A percentile compares a stretch with the other conserved stretches of the same genome.
phyloP scores from a whole-genome alignment of 2,797 vertebrate genomes.

The Nothura maculosa region DNA sequence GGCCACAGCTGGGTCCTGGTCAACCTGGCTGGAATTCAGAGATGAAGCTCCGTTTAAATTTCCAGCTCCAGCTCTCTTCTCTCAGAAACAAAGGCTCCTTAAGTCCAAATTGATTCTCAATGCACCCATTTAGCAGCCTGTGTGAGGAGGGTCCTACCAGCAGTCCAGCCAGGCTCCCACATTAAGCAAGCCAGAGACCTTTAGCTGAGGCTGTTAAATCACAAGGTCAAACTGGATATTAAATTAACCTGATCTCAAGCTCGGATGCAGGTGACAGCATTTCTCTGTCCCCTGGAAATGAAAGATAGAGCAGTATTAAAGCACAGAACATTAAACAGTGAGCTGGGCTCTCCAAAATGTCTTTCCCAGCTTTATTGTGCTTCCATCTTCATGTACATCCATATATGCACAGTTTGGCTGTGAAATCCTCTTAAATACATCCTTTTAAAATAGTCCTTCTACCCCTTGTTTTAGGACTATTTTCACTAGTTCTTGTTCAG shows the following conservation, averaged over 20 bases:
- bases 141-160: neutral
- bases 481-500: neutral
- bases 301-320: neutral
- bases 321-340: neutral
- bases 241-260: neutral
- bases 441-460: fast-evolving
- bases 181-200: fast-evolving
- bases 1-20: neutral
- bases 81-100: neutral
- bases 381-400: neutral
- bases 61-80: neutral
- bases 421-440: neutral
- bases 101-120: neutral
- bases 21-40: neutral
- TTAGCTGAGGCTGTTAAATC: neutral
- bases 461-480: neutral
- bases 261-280: neutral
- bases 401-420: neutral
- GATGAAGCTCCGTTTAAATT: neutral
- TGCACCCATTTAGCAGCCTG: fast-evolving
- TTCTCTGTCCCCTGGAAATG: neutral
- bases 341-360: neutral
- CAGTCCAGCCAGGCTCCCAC: neutral
- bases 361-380: neutral
- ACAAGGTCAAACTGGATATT: neutral